These are phyloP conservation scores for Melierax canorus DNA, from an alignment of 2,113 vertebrate genomes.

Conservation along the genomic window DNA sequence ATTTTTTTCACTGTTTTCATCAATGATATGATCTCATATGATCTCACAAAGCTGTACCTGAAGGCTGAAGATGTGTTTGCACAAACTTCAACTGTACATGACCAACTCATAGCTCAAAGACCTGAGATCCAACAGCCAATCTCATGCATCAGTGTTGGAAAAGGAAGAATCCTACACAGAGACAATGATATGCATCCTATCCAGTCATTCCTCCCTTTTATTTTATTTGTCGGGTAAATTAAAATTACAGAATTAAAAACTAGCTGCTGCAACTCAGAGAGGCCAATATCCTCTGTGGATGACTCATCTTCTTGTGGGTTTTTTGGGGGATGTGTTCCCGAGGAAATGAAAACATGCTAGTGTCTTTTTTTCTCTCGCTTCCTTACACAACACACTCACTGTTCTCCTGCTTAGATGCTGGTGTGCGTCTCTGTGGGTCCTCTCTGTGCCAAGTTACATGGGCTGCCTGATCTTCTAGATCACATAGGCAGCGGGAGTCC, in stretches of 20 bases:
- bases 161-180: background rate
- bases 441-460: background rate
- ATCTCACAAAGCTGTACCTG: background rate
- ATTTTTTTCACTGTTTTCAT: background rate
- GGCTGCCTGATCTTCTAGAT: background rate
- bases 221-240: background rate
- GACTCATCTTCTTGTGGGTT: background rate
- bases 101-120: background rate
- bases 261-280: background rate
- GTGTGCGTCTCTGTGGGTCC: background rate
- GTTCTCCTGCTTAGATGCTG: background rate
- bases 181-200: background rate
- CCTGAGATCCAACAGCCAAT: background rate
- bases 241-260: background rate
- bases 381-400: background rate
- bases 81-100: background rate
- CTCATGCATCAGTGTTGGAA: background rate
- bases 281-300: background rate
- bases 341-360: conserved; percentile 18
- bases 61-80: background rate
- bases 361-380: background rate
- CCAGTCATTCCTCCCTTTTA: background rate
- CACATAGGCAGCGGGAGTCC: fast-evolving
- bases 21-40: background rate
- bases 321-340: background rate